Percentiles rank a stretch among this genome's conserved stretches.
Conservation (phyloP, 2,888 invertebrate species). For the Thereva unica region DNA sequence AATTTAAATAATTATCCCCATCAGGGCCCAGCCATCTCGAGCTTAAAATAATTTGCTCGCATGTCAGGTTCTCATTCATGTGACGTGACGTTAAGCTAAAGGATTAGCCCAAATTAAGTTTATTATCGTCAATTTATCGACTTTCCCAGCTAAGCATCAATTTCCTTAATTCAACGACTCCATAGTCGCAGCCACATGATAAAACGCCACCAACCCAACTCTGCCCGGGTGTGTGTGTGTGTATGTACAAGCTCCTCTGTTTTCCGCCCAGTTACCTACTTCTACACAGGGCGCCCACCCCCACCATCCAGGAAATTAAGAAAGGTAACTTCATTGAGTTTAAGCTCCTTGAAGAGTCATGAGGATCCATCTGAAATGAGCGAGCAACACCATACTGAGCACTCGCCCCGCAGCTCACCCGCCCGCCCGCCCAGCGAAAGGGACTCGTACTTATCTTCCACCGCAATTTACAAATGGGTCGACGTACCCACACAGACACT, state of each 20-base stretch:
- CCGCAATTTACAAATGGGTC: constrained; percentile 31
- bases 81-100: constrained; percentile 39
- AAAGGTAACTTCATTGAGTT: constrained; percentile 39
- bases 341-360: constrained; percentile 34
- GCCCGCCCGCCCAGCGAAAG: constrained; percentile 17
- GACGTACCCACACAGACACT: constrained; percentile 36
- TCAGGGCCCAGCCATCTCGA: constrained; percentile 11
- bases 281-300: constrained; percentile 6
- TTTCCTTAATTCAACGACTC: constrained; percentile 40
- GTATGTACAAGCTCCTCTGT: constrained; percentile 1
- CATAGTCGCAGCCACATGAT: constrained; percentile 35
- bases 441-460: neutral
- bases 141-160: constrained; percentile 43
- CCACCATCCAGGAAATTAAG: constrained; percentile 40
- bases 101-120: constrained; percentile 48
- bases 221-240: constrained; percentile 6
- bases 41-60: constrained; percentile 34
- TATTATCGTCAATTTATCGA: constrained; percentile 49
- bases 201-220: constrained; percentile 27
- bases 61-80: constrained; percentile 32
- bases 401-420: constrained; percentile 13
- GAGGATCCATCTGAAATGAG: constrained; percentile 14
- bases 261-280: constrained; percentile 34
- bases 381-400: constrained; percentile 3
- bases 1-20: constrained; percentile 25